Evolutionary conservation across 2,113 vertebrate genomes (phyloP).

Genomic region (Lethenteron camtschaticum): DNA sequence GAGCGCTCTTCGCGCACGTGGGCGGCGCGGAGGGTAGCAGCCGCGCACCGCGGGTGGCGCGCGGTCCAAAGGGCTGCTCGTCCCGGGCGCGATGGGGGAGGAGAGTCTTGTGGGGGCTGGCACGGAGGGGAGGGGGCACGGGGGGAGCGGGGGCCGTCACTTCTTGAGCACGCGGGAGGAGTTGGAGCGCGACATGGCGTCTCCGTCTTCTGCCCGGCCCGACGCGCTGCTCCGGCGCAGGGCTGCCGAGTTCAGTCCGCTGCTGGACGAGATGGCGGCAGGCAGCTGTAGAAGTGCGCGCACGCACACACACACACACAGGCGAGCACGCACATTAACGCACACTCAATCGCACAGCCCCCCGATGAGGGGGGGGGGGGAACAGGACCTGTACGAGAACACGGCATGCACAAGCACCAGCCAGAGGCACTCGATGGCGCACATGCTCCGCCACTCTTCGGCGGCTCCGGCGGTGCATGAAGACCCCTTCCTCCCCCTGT

Average conservation of each 20-base stretch:
- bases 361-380: too few relatives aligned
- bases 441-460: too few relatives aligned
- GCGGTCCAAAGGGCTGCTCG: not conserved
- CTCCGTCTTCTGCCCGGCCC: not conserved
- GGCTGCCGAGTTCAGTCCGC: not conserved
- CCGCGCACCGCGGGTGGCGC: not conserved
- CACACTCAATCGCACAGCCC: too few relatives aligned
- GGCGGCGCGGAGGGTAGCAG: not conserved
- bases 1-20: not conserved
- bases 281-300: not conserved
- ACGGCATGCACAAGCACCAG: too few relatives aligned
- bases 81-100: not conserved
- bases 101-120: not conserved
- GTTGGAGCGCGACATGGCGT: not conserved
- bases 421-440: too few relatives aligned
- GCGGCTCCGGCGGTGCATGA: too few relatives aligned
- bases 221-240: not conserved
- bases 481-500: too few relatives aligned
- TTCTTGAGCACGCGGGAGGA: not conserved
- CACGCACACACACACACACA: too few relatives aligned
- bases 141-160: not conserved
- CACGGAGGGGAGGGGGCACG: not conserved
- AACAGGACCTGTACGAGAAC: too few relatives aligned
- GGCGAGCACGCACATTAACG: too few relatives aligned
- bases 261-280: slow-evolving; percentile 1